Evolutionary conservation across 2,113 vertebrate genomes (phyloP).

Genomic region (Dascyllus trimaculatus): DNA sequence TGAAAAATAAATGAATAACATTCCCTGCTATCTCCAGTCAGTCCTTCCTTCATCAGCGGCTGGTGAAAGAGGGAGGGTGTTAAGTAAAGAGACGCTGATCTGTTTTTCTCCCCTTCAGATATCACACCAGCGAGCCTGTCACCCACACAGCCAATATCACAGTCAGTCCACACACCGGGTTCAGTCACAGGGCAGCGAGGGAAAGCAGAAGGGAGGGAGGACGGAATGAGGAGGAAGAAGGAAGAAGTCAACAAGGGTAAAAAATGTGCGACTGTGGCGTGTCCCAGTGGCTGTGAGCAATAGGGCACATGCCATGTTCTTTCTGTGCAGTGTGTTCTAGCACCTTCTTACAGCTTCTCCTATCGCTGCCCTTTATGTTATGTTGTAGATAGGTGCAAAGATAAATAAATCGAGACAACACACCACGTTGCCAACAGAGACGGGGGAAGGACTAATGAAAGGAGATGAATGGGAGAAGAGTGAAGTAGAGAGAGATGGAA

Average conservation of each 20-base stretch:
- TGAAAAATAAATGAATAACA: slow-evolving; percentile 71
- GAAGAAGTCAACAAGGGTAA: slow-evolving; percentile 50
- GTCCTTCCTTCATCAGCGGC: slow-evolving; percentile 54
- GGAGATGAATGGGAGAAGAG: neutral
- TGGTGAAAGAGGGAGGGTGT: slow-evolving; percentile 62
- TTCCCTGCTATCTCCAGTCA: slow-evolving; percentile 42
- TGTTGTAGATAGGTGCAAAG: slow-evolving; percentile 14
- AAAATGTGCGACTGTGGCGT: slow-evolving; percentile 25
- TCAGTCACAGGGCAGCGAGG: slow-evolving; percentile 69
- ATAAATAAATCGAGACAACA: slow-evolving; percentile 19
- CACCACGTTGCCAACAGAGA: neutral
- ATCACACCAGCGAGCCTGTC: slow-evolving; percentile 77
- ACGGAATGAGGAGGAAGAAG: slow-evolving; percentile 28
- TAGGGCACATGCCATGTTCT: slow-evolving; percentile 25
- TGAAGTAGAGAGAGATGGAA: neutral
- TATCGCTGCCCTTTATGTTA: neutral
- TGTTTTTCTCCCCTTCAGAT: slow-evolving; percentile 75
- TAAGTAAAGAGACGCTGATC: slow-evolving; percentile 77
- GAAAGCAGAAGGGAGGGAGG: slow-evolving; percentile 43
- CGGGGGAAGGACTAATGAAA: neutral
- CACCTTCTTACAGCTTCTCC: neutral
- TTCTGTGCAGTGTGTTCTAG: neutral
- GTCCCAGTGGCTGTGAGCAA: slow-evolving; percentile 49
- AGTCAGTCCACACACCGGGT: slow-evolving; percentile 72
- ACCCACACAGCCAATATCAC: slow-evolving; percentile 79